Evolutionary conservation across 2,888 invertebrate genomes (phyloP), one percentile per base, ranked within the genome.

Genomic region (Dichetophora obliterata): DNA sequence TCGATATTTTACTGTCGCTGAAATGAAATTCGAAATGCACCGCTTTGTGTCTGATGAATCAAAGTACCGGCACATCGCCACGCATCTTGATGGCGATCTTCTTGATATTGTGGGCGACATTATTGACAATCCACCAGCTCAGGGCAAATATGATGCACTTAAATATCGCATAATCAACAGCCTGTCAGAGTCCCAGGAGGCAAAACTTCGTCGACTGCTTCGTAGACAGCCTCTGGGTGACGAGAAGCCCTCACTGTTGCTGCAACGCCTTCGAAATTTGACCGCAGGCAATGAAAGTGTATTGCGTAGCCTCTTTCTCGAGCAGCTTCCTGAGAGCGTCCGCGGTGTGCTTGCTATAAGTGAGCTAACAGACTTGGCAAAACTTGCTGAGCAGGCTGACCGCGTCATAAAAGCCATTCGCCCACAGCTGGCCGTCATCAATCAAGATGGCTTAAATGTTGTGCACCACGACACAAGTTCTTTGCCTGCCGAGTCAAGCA

Each of bases 271-370:
- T 61, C 73, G 75, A 34, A 71, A 76, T 59, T 54, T 76, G 22
- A 37, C 70, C 9, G 65, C 50, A 14, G 72, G 70, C 57, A 75
- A 66, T 31, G 75, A n/a, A n/a, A 71, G 31, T 4, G 57, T 77
- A 3, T 43, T 79, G n/a, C 59, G 73, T 37, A 68, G 43, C 9
- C 57, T 77, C 19, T 77, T 75, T 66, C 22, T 77, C 24, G 54
- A 77, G 52, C 75, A 75, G 27, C 37, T 79, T 22, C 77, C 77
- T 14, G 73, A 75, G 57, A 73, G 65, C 11, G 71, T 77, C 8
- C 73, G 74, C 11, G 75, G 61, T 24, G 69, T 79, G 59, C 19
- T 75, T 8, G 75, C 68, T 9, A 52, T 65, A 11, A 75, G 70
- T 59, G 54, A 50, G 59, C 16, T 68, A 63, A 48, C 48, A 16